Evolutionary conservation across 1,140 invertebrate genomes (phyloP), one percentile per base, ranked within the genome.

Genomic region (Lepidostoma basale): DNA sequence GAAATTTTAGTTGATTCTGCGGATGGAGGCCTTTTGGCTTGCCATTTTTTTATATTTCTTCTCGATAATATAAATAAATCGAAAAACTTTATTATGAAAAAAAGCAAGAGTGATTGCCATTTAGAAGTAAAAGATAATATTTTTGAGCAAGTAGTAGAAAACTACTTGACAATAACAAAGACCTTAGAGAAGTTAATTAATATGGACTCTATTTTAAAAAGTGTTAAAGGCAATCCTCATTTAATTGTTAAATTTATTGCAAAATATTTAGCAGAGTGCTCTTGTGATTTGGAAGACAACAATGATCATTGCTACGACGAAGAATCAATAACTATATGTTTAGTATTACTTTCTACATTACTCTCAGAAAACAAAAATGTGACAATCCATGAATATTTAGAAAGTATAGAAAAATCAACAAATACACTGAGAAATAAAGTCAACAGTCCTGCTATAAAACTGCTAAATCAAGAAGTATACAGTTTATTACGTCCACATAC

Each of bases 341-440:
- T 85, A 73, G 79, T 85, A 23, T 67, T 86, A 12, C 67, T 85
- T 14, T 79, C 81, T 39, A 79, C 83, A 59, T 75, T 84, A 63
- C 65, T 81, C 52, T 73, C 76, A 59, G 79, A 79, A 56, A 70
- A 72, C 18, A 69, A 77, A 22, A 73, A 42, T 14, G 62, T 72
- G 10, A 66, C 74, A 12, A 59, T 81, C 16, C 64, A 78, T 68
- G 25, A 67, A 22, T 76, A 54, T 63, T 74, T 80, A 47, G 60
- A 72, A 30, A 58, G 36, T 28, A 67, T 79, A 22, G 16, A 69
- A 6, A 49, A 70, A 39, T 47, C 62, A 12, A 54, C 79, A 14
- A 42, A 68, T 23, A 58, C 1, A 14, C 69, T 81, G 9, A 33
- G 22, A n/a, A 12, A 70, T 4, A 72, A 77, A 74, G 64, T 69